Percentiles rank a stretch among this genome's conserved stretches.
phyloP scores from a whole-genome alignment of 2,797 vertebrate genomes.

The Xenentodon cancila region DNA sequence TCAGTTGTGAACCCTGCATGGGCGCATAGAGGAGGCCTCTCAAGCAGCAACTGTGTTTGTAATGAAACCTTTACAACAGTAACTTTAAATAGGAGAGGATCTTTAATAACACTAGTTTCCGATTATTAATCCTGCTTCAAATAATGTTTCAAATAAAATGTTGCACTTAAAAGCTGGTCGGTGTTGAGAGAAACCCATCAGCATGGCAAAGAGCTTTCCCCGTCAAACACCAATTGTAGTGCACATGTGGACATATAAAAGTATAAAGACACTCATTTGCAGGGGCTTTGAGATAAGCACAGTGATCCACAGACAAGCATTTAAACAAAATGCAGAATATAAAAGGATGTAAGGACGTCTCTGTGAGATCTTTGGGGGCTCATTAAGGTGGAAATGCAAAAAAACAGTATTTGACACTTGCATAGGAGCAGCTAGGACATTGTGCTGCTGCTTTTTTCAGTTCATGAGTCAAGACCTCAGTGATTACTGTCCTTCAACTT shows the following conservation, averaged over 20 bases:
- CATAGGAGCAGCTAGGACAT: constrained; percentile 29
- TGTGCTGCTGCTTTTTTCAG: constrained; percentile 43
- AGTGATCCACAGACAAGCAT: not conserved
- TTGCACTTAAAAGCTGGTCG: not conserved
- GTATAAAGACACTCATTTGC: not conserved
- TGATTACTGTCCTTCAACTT: constrained; percentile 35
- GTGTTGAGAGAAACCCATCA: not conserved
- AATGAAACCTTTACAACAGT: too few species aligned
- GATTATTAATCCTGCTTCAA: too few species aligned
- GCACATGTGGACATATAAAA: too few species aligned
- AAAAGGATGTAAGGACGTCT: not conserved
- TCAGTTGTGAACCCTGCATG: too few species aligned
- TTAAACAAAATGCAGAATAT: not conserved
- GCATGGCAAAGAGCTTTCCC: too few species aligned
- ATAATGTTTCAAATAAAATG: not conserved
- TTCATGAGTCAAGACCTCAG: constrained; percentile 42
- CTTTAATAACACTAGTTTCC: too few species aligned
- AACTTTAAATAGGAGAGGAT: too few species aligned
- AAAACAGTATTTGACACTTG: constrained; percentile 2
- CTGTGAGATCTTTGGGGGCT: not conserved
- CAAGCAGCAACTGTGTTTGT: too few species aligned
- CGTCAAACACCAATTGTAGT: too few species aligned
- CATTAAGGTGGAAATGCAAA: not conserved
- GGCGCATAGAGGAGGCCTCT: too few species aligned
- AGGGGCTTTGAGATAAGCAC: not conserved